These are phyloP conservation scores for Drosophila sucinea DNA, from an alignment of 1,140 invertebrate genomes.

Conservation along the genomic window DNA sequence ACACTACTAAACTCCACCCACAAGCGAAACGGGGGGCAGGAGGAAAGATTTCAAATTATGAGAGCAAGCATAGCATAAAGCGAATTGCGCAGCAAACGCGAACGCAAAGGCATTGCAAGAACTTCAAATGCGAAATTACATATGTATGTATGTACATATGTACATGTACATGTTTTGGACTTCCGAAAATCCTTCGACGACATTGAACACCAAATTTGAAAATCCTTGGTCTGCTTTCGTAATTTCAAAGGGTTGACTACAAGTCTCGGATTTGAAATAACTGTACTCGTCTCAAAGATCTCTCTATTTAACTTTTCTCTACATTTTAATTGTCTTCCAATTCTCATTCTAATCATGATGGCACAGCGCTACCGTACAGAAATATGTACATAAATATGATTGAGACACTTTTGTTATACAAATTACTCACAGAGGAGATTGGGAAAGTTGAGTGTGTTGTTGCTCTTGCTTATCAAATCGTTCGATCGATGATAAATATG, in stretches of 20 bases:
- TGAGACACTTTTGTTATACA: background rate
- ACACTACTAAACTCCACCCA: slow-evolving; percentile 1
- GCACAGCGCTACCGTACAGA: slow-evolving; percentile 30
- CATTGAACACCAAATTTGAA: no score
- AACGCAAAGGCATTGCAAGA: slow-evolving; percentile 50
- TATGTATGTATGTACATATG: no score
- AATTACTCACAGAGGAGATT: slow-evolving; percentile 6
- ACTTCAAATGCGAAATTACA: background rate
- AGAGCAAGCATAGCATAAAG: slow-evolving; percentile 44
- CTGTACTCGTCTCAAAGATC: no score
- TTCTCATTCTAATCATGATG: slow-evolving; percentile 13
- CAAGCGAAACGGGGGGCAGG: background rate
- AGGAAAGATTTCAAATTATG: background rate
- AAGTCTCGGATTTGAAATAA: no score
- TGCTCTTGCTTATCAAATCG: slow-evolving; percentile 48
- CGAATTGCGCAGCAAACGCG: slow-evolving; percentile 66
- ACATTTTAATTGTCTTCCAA: no score
- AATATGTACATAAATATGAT: no score
- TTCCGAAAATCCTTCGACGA: no score
- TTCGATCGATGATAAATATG: slow-evolving; percentile 54
- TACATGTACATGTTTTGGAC: no score
- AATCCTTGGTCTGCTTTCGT: no score
- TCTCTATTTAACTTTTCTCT: no score
- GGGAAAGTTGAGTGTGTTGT: slow-evolving; percentile 43
- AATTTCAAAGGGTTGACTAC: no score